A percentile compares a stretch with the other conserved stretches of the same genome.
phyloP scores from a whole-genome alignment of 2,797 vertebrate genomes.

The Microctenopoma steveboyesi region DNA sequence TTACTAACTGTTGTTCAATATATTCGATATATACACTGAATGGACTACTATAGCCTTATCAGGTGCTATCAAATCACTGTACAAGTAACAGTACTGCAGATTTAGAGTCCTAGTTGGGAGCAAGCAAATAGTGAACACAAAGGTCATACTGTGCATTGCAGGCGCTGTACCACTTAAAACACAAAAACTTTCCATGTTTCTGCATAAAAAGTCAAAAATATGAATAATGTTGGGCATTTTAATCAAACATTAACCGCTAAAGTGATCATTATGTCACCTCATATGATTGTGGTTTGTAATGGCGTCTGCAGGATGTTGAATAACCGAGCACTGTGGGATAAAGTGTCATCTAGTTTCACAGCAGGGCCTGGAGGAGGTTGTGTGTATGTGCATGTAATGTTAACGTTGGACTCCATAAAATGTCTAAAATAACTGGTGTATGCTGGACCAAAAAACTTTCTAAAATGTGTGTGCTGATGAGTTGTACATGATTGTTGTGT shows the following conservation, averaged over 20 bases:
- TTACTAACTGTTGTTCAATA: conserved; percentile 55
- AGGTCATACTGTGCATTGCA: conserved; percentile 8
- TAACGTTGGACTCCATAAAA: conserved; percentile 41
- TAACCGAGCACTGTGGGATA: conserved; percentile 5
- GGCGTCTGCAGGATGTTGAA: conserved; percentile 25
- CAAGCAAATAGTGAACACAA: conserved; percentile 34
- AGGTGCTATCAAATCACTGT: conserved; percentile 68
- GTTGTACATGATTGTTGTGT: conserved; percentile 56
- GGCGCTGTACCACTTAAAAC: conserved; percentile 16
- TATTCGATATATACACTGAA: conserved; percentile 44
- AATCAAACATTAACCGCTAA: conserved; percentile 3
- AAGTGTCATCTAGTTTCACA: conserved; percentile 38
- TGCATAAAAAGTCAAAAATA: conserved; percentile 28
- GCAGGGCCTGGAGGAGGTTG: conserved; percentile 18
- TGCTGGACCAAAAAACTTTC: conserved; percentile 70
- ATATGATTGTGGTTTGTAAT: conserved; percentile 24
- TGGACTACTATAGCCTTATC: conserved; percentile 48
- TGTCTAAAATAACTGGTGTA: conserved; percentile 58
- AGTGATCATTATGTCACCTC: conserved; percentile 20
- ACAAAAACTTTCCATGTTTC: conserved; percentile 9
- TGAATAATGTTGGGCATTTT: conserved; percentile 16
- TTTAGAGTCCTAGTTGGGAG: conserved; percentile 35
- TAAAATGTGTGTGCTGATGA: conserved; percentile 54
- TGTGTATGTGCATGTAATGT: conserved; percentile 61
- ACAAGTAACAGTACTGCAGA: conserved; percentile 42